Evolutionary conservation across 1,140 invertebrate genomes (phyloP), one percentile per base, ranked within the genome.

Genomic region (Maniola jurtina): DNA sequence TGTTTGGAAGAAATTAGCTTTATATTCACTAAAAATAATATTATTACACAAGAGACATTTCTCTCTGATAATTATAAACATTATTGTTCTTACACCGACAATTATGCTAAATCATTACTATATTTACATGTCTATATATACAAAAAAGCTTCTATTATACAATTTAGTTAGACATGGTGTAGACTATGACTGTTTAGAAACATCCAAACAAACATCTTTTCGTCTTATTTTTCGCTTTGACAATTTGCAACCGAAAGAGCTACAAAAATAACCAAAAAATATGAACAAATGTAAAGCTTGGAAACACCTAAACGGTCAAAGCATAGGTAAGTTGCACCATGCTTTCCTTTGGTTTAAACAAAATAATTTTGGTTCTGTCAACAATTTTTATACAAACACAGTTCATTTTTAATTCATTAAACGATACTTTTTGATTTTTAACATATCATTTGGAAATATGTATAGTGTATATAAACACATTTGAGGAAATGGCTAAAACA

Each of bases 281-380:
- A 11, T 11, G 6, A 42, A 3, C 40, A 42, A 9, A 42, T 6
- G 3, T 8, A 42, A 6, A 42, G 11, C n/a, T 42, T 42, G 11
- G 40, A 42, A 42, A 42, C 11, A 9, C 11, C 40, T 42, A 42
- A 42, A 8, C 40, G 40, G 6, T 11, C 40, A 42, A 42, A 42
- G 40, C 42, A n/a, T 55, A 16, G 52, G 61, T 67, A 64, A 67
- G 62, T 67, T 58, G 55, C 57, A 57, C 64, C 70, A 67, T 71
- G 52, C 33, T 55, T 40, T 57, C 50, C 70, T 71, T 71, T 71
- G 70, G 70, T 67, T 64, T 45, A 45, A 56, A 64, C 54, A 67
- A 60, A 61, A 25, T 52, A 61, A 61, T 67, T 71, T 71, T 71
- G 70, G 70, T 71, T 61, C 42, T 36, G 36, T 33, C 61, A 55